Evolutionary conservation across 2,113 vertebrate genomes (phyloP), one percentile per base, ranked within the genome.

Genomic region (Chrysemys picta): DNA sequence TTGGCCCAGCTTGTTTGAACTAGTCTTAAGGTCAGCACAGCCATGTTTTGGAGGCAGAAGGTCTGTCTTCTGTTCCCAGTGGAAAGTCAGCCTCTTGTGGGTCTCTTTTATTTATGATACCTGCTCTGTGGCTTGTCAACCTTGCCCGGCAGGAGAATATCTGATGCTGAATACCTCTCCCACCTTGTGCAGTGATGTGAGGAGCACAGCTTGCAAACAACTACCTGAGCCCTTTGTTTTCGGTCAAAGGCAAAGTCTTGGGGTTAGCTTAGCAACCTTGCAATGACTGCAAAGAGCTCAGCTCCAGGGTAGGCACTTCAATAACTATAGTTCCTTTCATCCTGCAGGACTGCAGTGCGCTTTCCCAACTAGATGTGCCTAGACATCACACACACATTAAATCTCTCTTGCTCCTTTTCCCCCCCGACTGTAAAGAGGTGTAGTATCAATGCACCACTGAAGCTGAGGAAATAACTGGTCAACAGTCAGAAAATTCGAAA

Each of bases 11-110:
- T 27, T n/a, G 4, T 57, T 1, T 10, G 35, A 52, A 21, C 6
- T 14, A 38, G 42, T 2, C 38, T 78, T 29, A 52, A 75, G 59
- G 53, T 56, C 54, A 8, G 10, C 35, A 13, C 21, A 80, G 38
- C 8, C 25, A 42, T 2, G 54, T 86, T 7, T 42, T 38, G 72
- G 72, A 80, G 57, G 38, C 52, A n/a, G 72, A 22, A n/a, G 88
- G 14, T 42, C 82, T n/a, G 85, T 19, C 35, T 69, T 9, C 17
- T 0, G 0, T 45, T 2, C 56, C 80, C 12, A 27, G 14, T 3
- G 10, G 38, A 16, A 25, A 22, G 31, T 27, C 80, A 52, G 59
- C 38, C 9, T 1, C 82, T 24, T 5, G 10, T 10, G 0, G 1
- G 2, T 1, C 83, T 38, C 52, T 52, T 14, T 45, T 47, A 78